These are phyloP conservation scores for Xestia rhomboidea DNA, from an alignment of 2,888 invertebrate species.

Conservation along the genomic window DNA sequence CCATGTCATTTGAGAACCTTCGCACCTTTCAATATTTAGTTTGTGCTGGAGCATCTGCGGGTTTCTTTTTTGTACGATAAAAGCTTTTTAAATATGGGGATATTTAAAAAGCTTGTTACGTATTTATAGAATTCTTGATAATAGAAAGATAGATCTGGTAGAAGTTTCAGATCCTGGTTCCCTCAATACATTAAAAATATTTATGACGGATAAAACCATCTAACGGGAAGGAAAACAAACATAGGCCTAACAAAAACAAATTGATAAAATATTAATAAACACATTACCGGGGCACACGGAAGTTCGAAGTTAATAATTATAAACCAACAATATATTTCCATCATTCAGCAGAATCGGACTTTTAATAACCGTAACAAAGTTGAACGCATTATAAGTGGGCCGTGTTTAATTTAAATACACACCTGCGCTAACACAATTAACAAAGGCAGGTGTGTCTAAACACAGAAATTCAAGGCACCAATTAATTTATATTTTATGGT, in stretches of 20 bases:
- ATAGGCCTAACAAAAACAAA: neutral
- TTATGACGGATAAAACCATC: slow-evolving; percentile 11
- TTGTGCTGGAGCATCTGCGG: slow-evolving; percentile 47
- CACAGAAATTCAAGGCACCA: slow-evolving; percentile 46
- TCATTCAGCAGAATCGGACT: slow-evolving; percentile 47
- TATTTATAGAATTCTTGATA: slow-evolving; percentile 21
- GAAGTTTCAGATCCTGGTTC: neutral
- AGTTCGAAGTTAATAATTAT: slow-evolving; percentile 57
- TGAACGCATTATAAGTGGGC: slow-evolving; percentile 58
- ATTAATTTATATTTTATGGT: slow-evolving; percentile 54
- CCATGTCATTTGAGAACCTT: slow-evolving; percentile 59
- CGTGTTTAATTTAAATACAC: slow-evolving; percentile 62
- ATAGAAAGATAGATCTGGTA: neutral
- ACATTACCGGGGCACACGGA: slow-evolving; percentile 51
- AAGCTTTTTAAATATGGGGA: slow-evolving; percentile 7
- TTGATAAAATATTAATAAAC: slow-evolving; percentile 23
- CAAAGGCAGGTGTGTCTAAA: slow-evolving; percentile 58
- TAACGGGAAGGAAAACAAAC: slow-evolving; percentile 24
- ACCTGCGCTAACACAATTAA: slow-evolving; percentile 64
- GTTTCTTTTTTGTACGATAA: slow-evolving; percentile 24
- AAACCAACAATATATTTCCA: slow-evolving; percentile 62
- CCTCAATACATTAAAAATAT: neutral
- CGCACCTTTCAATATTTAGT: slow-evolving; percentile 57
- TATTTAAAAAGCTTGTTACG: too few relatives aligned
- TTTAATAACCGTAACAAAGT: slow-evolving; percentile 57